Evolutionary conservation across 2,888 invertebrate genomes (phyloP).

Genomic region (Ochropleura leucogaster): DNA sequence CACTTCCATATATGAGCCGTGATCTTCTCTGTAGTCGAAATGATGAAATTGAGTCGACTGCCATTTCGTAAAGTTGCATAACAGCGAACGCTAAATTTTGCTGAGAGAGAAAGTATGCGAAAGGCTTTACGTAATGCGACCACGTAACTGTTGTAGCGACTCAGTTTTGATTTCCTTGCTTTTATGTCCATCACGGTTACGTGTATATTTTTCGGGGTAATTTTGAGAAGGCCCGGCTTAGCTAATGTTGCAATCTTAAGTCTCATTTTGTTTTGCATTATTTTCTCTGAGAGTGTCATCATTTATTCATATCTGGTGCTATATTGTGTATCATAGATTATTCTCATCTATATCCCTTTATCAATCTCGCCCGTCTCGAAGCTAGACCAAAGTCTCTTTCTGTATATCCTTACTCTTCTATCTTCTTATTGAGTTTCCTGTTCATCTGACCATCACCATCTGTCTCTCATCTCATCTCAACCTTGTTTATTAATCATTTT

Average conservation of each 20-base stretch:
- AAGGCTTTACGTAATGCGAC: slow-evolving; percentile 88
- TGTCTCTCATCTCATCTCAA: not conserved
- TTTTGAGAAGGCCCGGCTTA: slow-evolving; percentile 76
- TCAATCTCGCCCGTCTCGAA: no score
- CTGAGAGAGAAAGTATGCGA: slow-evolving; percentile 90
- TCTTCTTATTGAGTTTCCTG: not conserved
- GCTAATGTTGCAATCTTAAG: slow-evolving; percentile 59
- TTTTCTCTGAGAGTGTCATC: slow-evolving; percentile 27
- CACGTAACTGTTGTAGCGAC: slow-evolving; percentile 87
- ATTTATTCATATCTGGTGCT: slow-evolving; percentile 4
- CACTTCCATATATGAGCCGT: slow-evolving; percentile 82
- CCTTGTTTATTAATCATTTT: not conserved
- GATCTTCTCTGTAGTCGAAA: slow-evolving; percentile 86
- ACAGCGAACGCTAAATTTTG: slow-evolving; percentile 89
- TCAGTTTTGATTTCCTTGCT: slow-evolving; percentile 90
- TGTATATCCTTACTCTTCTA: not conserved
- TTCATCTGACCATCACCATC: not conserved
- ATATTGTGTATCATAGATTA: not conserved
- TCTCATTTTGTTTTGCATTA: slow-evolving; percentile 49
- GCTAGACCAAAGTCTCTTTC: not conserved
- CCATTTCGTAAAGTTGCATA: slow-evolving; percentile 88
- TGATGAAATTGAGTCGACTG: slow-evolving; percentile 89
- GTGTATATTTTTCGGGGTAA: slow-evolving; percentile 82
- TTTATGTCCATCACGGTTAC: slow-evolving; percentile 87
- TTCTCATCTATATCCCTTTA: not conserved